These are phyloP conservation scores for Illadopsis cleaveri DNA, from an alignment of 2,113 vertebrate species.

Conservation along the genomic window DNA sequence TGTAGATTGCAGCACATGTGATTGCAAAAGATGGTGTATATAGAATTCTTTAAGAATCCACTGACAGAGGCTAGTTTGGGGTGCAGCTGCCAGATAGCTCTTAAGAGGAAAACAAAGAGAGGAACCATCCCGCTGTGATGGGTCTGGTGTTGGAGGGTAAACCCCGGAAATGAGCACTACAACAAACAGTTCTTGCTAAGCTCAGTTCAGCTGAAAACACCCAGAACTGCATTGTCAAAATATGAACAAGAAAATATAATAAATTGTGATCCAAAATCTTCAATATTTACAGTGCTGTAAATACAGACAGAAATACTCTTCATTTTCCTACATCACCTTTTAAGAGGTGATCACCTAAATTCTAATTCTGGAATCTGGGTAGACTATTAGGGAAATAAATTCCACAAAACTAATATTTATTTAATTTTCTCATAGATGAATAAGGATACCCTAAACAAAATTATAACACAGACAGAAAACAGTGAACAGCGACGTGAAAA, in stretches of 20 bases:
- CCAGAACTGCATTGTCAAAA: not conserved
- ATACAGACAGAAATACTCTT: not conserved
- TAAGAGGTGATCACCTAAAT: not conserved
- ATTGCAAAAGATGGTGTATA: not conserved
- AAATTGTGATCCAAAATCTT: not conserved
- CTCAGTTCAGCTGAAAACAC: not conserved
- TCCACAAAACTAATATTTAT: not conserved
- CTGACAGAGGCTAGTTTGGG: not conserved
- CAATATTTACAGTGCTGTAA: not conserved
- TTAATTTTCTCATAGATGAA: not conserved
- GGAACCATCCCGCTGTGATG: not conserved
- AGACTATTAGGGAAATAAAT: not conserved
- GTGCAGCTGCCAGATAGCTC: not conserved
- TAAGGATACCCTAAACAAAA: not conserved
- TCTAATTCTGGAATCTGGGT: not conserved
- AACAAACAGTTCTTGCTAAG: not conserved
- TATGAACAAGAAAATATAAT: not conserved
- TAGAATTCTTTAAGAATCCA: not conserved
- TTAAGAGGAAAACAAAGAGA: not conserved
- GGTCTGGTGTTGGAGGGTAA: not conserved
- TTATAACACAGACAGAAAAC: not conserved
- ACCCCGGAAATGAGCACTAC: fast-evolving
- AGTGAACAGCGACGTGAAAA: not conserved
- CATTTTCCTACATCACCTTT: not conserved
- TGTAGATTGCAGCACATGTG: not conserved